These are phyloP conservation scores for Athene cunicularia DNA, from an alignment of 2,113 vertebrate species.

Conservation along the genomic window DNA sequence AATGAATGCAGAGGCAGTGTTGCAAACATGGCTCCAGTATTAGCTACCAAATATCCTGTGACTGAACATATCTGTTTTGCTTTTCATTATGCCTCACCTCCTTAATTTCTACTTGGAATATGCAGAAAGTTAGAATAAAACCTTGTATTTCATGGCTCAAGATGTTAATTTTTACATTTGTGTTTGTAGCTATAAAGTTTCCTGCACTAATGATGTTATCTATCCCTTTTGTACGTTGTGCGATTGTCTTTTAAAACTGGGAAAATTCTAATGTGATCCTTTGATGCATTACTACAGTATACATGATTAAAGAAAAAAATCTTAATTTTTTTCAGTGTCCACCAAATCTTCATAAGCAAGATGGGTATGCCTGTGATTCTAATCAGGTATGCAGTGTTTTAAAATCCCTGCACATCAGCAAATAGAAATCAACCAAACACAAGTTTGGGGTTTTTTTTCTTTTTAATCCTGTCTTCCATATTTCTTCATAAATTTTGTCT, in stretches of 20 bases:
- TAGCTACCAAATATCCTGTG: neutral
- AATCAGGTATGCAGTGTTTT: slow-evolving; percentile 82
- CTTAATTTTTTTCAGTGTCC: slow-evolving; percentile 84
- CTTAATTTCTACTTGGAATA: neutral
- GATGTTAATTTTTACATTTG: neutral
- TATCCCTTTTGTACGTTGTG: neutral
- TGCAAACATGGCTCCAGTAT: neutral
- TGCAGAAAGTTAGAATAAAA: neutral
- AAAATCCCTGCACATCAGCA: neutral
- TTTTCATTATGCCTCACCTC: neutral
- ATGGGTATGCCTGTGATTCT: slow-evolving; percentile 91
- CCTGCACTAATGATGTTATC: neutral
- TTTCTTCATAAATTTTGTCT: neutral
- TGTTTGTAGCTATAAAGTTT: neutral
- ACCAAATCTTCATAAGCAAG: slow-evolving; percentile 97
- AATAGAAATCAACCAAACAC: neutral
- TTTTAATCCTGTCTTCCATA: neutral
- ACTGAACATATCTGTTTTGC: neutral
- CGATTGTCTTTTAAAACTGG: neutral
- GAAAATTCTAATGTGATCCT: neutral
- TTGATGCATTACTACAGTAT: neutral
- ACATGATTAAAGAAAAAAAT: neutral
- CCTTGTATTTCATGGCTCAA: neutral
- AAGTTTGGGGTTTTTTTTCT: neutral
- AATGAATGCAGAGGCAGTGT: neutral